phyloP scores from a whole-genome alignment of 2,888 invertebrate species.

The Sclerodermus sp. region DNA sequence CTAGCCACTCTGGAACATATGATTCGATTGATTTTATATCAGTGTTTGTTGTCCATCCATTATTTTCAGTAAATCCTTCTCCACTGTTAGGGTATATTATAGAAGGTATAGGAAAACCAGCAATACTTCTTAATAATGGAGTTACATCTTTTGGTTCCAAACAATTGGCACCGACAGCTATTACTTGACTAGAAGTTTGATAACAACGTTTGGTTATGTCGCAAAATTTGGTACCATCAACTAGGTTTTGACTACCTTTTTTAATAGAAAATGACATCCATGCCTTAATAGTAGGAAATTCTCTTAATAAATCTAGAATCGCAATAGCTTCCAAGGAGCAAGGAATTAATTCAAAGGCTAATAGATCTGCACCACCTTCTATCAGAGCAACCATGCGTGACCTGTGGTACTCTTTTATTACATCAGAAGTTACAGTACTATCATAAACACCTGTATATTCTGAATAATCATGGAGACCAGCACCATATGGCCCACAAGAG shows the following conservation, averaged over 20 bases:
- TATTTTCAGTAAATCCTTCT: constrained; percentile 71
- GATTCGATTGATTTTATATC: constrained; percentile 71
- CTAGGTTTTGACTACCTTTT: constrained; percentile 68
- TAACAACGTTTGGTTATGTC: constrained; percentile 73
- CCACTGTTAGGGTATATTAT: constrained; percentile 94
- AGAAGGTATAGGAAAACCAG: constrained; percentile 66
- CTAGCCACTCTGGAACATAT: constrained; percentile 79
- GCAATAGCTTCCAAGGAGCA: constrained; percentile 81
- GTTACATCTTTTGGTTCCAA: constrained; percentile 70
- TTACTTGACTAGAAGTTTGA: constrained; percentile 66
- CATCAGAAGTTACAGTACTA: constrained; percentile 64
- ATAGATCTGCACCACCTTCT: constrained; percentile 78
- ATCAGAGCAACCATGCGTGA: constrained; percentile 78
- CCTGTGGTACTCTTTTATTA: constrained; percentile 81
- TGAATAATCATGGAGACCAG: constrained; percentile 85
- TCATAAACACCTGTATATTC: constrained; percentile 90
- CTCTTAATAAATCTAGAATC: constrained; percentile 75
- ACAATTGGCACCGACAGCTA: constrained; percentile 91
- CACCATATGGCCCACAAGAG: constrained; percentile 92
- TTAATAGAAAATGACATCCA: constrained; percentile 87
- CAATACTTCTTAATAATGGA: constrained; percentile 63
- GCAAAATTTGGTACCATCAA: constrained; percentile 79
- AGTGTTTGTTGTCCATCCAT: constrained; percentile 57
- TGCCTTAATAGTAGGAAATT: constrained; percentile 77
- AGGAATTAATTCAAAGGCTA: constrained; percentile 93